Conservation (phyloP, 2,797 vertebrate species). For the Chelidonichthys spinosus region DNA sequence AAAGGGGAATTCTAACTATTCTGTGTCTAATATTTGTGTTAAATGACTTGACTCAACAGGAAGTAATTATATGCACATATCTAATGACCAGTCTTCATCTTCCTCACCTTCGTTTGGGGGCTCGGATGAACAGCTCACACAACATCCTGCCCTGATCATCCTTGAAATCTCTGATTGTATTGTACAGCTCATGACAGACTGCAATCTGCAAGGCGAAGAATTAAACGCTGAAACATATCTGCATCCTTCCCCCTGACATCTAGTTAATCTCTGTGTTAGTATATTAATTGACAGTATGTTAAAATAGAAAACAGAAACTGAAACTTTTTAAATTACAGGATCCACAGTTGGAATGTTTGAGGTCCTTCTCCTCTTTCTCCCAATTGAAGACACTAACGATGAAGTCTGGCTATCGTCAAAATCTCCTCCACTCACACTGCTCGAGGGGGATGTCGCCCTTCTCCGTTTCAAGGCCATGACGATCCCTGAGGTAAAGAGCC, state of each 20-base stretch:
- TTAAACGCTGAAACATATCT: slow-evolving; percentile 37
- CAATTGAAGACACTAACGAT: slow-evolving; percentile 89
- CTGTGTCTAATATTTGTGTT: background rate
- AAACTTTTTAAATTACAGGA: slow-evolving; percentile 89
- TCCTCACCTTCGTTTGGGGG: slow-evolving; percentile 93
- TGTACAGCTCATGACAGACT: slow-evolving; percentile 98
- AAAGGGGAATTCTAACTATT: background rate
- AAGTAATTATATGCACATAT: background rate
- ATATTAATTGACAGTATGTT: slow-evolving; percentile 22
- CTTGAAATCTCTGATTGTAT: slow-evolving; percentile 97
- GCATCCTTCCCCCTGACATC: background rate
- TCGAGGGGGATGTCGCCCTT: slow-evolving; percentile 96
- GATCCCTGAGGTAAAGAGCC: slow-evolving; percentile 62
- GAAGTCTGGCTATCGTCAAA: slow-evolving; percentile 95
- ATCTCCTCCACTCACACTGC: slow-evolving; percentile 97
- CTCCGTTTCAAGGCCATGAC: slow-evolving; percentile 97
- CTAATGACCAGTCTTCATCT: background rate
- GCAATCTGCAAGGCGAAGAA: slow-evolving; percentile 88
- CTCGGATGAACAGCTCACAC: slow-evolving; percentile 97
- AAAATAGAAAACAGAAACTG: slow-evolving; percentile 37
- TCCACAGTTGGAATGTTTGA: slow-evolving; percentile 96
- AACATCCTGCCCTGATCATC: slow-evolving; percentile 97
- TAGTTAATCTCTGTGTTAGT: slow-evolving; percentile 4
- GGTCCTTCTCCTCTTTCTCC: slow-evolving; percentile 94
- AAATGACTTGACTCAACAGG: background rate